Percentiles rank a stretch among this genome's conserved stretches.
phyloP scores from a whole-genome alignment of 2,113 vertebrate genomes.

The Callipepla californica region DNA sequence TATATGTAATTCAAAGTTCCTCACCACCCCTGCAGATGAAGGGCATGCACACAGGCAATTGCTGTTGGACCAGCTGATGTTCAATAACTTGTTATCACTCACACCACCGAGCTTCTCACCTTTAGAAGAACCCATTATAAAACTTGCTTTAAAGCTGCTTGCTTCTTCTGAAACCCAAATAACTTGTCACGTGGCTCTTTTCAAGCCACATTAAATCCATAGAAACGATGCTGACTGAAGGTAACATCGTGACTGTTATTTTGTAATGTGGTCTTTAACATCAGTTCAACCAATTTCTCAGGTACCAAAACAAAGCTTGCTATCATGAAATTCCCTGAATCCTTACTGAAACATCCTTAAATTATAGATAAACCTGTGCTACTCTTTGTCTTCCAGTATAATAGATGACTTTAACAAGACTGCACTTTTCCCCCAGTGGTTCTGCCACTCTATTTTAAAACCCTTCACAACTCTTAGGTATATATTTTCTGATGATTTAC shows the following conservation, averaged over 20 bases:
- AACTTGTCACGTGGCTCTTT: neutral
- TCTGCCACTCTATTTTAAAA: neutral
- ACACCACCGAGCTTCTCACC: neutral
- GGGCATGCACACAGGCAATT: neutral
- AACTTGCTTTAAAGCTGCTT: neutral
- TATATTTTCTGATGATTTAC: neutral
- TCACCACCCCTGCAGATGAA: neutral
- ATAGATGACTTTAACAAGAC: neutral
- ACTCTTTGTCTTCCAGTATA: neutral
- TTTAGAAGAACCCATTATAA: neutral
- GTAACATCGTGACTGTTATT: neutral
- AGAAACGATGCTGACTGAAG: neutral
- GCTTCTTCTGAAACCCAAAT: neutral
- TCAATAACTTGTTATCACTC: conserved; percentile 29
- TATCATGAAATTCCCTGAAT: neutral
- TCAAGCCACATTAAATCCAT: neutral
- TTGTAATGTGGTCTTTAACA: neutral
- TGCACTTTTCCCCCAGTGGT: neutral
- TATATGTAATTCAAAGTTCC: neutral
- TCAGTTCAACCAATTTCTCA: neutral
- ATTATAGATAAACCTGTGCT: neutral
- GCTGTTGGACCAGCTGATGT: neutral
- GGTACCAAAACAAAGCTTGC: neutral
- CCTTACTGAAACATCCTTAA: neutral
- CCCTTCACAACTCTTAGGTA: neutral